A percentile compares a stretch with the other conserved stretches of the same genome.
phyloP scores from a whole-genome alignment of 2,113 vertebrate species.

The Crotalus horridus region DNA sequence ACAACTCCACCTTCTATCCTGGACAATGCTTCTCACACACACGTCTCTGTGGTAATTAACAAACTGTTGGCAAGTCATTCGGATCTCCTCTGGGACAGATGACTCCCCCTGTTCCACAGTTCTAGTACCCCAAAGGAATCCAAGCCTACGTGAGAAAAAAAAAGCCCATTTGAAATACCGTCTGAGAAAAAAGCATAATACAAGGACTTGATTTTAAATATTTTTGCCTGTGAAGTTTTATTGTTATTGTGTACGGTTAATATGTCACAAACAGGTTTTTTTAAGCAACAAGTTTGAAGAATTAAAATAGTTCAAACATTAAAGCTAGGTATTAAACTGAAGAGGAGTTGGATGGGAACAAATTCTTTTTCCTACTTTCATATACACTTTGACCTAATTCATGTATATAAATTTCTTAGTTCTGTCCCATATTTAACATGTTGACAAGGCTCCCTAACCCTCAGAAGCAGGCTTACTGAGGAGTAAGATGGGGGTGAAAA shows the following conservation, averaged over 20 bases:
- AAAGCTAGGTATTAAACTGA: not conserved
- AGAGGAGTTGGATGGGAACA: not conserved
- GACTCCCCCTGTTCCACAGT: constrained; percentile 60
- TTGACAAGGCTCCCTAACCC: not conserved
- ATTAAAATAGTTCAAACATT: not conserved
- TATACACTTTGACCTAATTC: not conserved
- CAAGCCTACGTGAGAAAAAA: constrained; percentile 67
- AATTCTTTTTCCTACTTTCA: not conserved
- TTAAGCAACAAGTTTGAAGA: not conserved
- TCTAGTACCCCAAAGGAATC: constrained; percentile 76
- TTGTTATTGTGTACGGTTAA: not conserved
- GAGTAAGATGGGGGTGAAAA: not conserved
- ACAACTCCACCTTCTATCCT: constrained; percentile 79
- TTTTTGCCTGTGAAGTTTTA: not conserved
- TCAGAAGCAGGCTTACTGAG: not conserved
- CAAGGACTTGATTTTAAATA: not conserved
- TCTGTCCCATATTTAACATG: not conserved
- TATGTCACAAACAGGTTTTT: not conserved
- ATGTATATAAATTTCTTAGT: not conserved
- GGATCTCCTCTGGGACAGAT: constrained; percentile 81
- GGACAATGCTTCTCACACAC: constrained; percentile 86
- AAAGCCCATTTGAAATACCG: not conserved
- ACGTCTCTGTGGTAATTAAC: constrained; percentile 86
- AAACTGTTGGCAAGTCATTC: constrained; percentile 90
- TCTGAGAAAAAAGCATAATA: not conserved